Conservation (phyloP, 2,797 vertebrate genomes). For the Morelia viridis region DNA sequence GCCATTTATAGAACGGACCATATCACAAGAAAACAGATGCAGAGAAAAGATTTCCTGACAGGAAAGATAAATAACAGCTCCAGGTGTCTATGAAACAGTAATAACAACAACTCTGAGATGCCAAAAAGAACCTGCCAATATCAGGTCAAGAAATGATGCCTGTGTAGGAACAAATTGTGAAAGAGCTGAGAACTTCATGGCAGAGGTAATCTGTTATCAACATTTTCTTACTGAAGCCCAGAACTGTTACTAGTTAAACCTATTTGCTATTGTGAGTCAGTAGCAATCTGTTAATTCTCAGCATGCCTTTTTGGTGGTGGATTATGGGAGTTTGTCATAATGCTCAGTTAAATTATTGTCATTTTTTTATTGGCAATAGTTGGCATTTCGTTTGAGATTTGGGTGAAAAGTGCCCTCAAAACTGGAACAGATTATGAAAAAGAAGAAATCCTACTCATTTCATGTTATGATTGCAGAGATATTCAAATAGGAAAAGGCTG, state of each 20-base stretch:
- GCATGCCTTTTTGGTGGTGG: background rate
- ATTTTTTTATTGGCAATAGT: background rate
- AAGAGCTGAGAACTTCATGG: background rate
- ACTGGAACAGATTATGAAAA: conserved; percentile 1
- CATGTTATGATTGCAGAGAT: conserved; percentile 50
- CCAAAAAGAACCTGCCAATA: background rate
- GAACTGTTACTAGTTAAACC: fast-evolving
- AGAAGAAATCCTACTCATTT: conserved; percentile 17
- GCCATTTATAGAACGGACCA: conserved; percentile 23
- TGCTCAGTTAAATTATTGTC: fast-evolving
- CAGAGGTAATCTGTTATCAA: background rate
- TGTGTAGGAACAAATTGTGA: conserved; percentile 13
- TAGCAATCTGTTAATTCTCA: fast-evolving
- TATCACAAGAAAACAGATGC: background rate
- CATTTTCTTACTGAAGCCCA: fast-evolving
- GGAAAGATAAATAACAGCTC: conserved; percentile 31
- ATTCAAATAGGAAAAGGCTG: conserved; percentile 40
- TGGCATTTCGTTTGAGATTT: background rate
- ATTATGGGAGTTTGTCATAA: fast-evolving
- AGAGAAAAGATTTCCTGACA: conserved; percentile 28
- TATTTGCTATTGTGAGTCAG: background rate
- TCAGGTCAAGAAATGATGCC: conserved; percentile 25
- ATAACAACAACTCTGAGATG: background rate
- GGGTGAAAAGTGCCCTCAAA: conserved; percentile 6
- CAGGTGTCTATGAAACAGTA: conserved; percentile 19